Base-by-base conservation (phyloP, 2,797 vertebrate species). In the Odontamblyopus lacepedii region DNA sequence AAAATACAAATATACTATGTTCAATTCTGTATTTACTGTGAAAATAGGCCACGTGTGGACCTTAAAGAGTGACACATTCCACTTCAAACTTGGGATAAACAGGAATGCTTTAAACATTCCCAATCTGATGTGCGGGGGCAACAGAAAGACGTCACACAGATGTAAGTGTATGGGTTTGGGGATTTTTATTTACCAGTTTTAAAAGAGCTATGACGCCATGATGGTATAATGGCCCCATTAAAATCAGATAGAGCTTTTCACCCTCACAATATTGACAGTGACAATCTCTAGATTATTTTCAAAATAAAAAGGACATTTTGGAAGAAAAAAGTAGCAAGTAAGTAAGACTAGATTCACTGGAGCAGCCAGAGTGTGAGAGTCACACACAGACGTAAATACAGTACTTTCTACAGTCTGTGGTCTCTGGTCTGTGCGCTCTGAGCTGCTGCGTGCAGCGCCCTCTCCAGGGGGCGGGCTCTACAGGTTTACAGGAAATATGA, bases 401-500 rank as follows among this genome's bases (percentile, higher is more conserved):
- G 35, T 32, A 32, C 30, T 32, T 32, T 4, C 3, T 32, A 32
- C 30, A 32, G 30, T 32, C 4, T 32, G 5, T 32, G 30, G 30
- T 4, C 30, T 32, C 30, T 4, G 41, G 41, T 13, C 41, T 44
- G 41, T 41, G 32, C 7, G 1, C 7, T 41, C 41, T 9, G 41
- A 44, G 41, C 41, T 12, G 29, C 5, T 63, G 61, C 7, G 30
- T 19, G 27, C 19, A 55, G 53, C 73, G 26, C 71, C 71, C 56
- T 64, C 81, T 72, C n/a, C 0, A 35, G 88, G 89, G 78, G 91
- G 91, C 88, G 90, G 85, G 51, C 0, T 72, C 63, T 1, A 53
- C 84, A 84, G 85, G 78, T 89, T 91, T 88, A 90, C 90, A 91
- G 92, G 92, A 93, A 93, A 82, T 53, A 63, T 70, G 74, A 85